Conservation (phyloP, 2,888 invertebrate genomes). For the Linyphia triangularis region DNA sequence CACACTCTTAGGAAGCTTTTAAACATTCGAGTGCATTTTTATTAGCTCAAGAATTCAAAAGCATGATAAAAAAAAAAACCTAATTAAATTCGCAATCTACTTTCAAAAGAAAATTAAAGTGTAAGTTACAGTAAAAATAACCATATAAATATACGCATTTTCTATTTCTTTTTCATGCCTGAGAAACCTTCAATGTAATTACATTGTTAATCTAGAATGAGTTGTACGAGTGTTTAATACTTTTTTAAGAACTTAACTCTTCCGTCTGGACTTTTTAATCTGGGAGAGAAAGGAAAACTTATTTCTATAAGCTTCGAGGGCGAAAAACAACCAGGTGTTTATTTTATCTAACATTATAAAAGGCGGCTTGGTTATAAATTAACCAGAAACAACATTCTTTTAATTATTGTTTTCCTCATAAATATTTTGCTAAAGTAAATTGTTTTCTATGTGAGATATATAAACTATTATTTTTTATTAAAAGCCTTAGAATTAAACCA, state of each 20-base stretch:
- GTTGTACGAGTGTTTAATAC: neutral
- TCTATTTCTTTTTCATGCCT: neutral
- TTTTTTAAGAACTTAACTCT: neutral
- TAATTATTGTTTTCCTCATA: too few relatives aligned
- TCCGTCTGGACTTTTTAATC: too few relatives aligned
- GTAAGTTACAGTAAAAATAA: neutral
- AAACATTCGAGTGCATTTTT: neutral
- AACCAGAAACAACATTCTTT: too few relatives aligned
- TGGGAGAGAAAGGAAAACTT: neutral
- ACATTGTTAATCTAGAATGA: neutral
- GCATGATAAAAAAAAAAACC: neutral
- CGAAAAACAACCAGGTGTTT: too few relatives aligned
- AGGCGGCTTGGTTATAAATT: too few relatives aligned
- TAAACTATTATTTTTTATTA: too few relatives aligned
- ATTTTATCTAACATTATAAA: too few relatives aligned
- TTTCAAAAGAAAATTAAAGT: neutral
- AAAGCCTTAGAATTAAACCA: too few relatives aligned
- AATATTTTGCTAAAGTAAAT: too few relatives aligned
- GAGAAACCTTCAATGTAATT: slow-evolving; percentile 15
- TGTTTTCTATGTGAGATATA: too few relatives aligned
- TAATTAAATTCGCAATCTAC: slow-evolving; percentile 1
- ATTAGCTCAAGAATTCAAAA: neutral
- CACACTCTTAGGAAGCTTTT: too few relatives aligned
- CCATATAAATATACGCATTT: neutral
- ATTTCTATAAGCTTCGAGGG: neutral